phyloP scores from a whole-genome alignment of 2,888 invertebrate species.

The Scaptomyza cyrtandrae region DNA sequence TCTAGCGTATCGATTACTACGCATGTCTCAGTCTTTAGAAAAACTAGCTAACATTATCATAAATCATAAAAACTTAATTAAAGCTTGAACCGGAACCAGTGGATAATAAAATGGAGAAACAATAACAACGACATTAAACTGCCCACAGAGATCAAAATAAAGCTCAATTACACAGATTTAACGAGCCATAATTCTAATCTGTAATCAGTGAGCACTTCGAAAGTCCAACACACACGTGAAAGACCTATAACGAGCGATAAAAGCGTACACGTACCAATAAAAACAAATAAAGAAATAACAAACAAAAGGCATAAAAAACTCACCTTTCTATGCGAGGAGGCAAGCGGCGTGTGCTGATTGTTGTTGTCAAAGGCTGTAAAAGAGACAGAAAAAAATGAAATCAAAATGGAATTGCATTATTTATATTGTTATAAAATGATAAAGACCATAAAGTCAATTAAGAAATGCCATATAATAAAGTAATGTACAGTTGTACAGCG shows the following conservation, averaged over 20 bases:
- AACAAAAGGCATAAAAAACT: constrained; percentile 39
- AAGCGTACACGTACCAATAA: constrained; percentile 27
- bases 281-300: constrained; percentile 10
- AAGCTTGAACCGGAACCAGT: constrained; percentile 63
- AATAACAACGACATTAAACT: constrained; percentile 9
- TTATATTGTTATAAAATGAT: constrained; percentile 26
- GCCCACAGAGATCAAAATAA: constrained; percentile 38
- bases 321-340: constrained; percentile 72
- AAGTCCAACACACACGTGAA: constrained; percentile 54
- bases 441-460: constrained; percentile 20
- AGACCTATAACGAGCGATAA: constrained; percentile 52
- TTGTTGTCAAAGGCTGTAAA: constrained; percentile 71
- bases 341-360: constrained; percentile 65
- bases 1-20: constrained; percentile 30
- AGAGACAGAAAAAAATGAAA: constrained; percentile 20
- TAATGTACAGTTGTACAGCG: constrained; percentile 30
- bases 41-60: constrained; percentile 46
- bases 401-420: constrained; percentile 23
- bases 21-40: constrained; percentile 28
- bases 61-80: constrained; percentile 63
- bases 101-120: constrained; percentile 22
- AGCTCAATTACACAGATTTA: constrained; percentile 63
- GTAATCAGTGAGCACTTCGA: constrained; percentile 63
- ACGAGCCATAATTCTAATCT: constrained; percentile 76
- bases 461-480: constrained; percentile 24